Base-by-base conservation (phyloP, 2,797 vertebrate species). In the Rhyacichthys aspro region DNA sequence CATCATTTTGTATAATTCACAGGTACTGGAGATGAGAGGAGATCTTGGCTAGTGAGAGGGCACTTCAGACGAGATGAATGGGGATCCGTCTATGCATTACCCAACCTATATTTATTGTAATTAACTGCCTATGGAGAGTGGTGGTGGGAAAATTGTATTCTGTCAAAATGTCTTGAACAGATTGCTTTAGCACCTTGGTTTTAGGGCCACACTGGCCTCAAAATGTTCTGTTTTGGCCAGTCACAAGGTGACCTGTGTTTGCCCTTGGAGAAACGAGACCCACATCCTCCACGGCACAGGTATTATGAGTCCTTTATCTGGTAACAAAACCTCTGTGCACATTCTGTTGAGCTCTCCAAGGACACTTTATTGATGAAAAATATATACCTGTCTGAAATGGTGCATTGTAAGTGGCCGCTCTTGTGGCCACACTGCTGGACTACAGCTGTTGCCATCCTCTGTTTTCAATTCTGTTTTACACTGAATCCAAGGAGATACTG, bases 281-380 rank as follows among this genome's bases (percentile, higher is more conserved):
- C 53, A 64, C 32, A 59, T 49, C 70, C 55, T 74, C 55, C 34
- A 48, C 57, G 59, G 66, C 54, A 67, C 79, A 82, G 76, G 82
- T 87, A 84, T 75, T 32, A 53, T 78, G 70, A 70, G 79, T 72
- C 59, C 63, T 88, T 89, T 93, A 73, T 91, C 82, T 73, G 62
- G 78, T 80, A 45, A 76, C 67, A 79, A 78, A 86, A 78, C 89
- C 89, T 82, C 81, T 82, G 91, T 92, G 92, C 90, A 93, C 62
- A 81, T 84, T 86, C 79, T 82, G 86, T 91, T 86, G 91, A 90
- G 86, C 90, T 89, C 89, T 93, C 92, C 94, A 96, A 96, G 94
- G 95, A 92, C 92, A 67, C 81, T 78, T 79, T 90, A 92, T 95
- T 93, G 93, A 82, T 39, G 43, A 73, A 72, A 75, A 72, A 84